Percentiles rank a stretch among this genome's conserved stretches.
phyloP scores from a whole-genome alignment of 2,113 vertebrate species.

The Sminthopsis crassicaudata region DNA sequence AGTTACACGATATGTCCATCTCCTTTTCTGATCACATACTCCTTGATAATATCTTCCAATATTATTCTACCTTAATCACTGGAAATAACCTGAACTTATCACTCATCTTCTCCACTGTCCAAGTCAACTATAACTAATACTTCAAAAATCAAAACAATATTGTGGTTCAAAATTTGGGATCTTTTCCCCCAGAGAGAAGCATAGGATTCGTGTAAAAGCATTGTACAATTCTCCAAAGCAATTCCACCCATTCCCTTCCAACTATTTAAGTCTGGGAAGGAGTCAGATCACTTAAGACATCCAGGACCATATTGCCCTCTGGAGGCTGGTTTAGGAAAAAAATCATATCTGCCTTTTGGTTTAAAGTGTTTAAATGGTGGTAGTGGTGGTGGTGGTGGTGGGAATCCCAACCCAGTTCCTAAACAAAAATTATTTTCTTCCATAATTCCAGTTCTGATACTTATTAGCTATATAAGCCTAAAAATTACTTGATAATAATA shows the following conservation, averaged over 20 bases:
- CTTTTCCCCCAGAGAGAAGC: not conserved
- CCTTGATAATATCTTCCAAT: too few relatives aligned
- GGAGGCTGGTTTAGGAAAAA: constrained; percentile 43
- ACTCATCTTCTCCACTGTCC: too few relatives aligned
- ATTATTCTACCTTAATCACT: too few relatives aligned
- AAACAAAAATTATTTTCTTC: not conserved
- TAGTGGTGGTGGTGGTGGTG: too few relatives aligned
- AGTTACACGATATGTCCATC: too few relatives aligned
- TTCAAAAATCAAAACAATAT: too few relatives aligned
- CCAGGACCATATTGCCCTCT: constrained; percentile 49
- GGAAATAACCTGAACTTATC: too few relatives aligned
- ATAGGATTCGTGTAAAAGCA: not conserved
- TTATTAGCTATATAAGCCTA: not conserved
- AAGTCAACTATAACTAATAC: too few relatives aligned
- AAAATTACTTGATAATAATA: too few relatives aligned
- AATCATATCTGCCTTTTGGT: constrained; percentile 4
- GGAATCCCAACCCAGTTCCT: not conserved
- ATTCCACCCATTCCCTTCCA: not conserved
- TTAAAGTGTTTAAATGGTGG: not conserved
- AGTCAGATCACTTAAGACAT: constrained; percentile 28
- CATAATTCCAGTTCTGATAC: not conserved
- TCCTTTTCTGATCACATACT: too few relatives aligned
- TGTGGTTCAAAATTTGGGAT: too few relatives aligned
- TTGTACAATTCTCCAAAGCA: not conserved
- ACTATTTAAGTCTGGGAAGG: not conserved